Evolutionary conservation across 2,113 vertebrate genomes (phyloP).

Genomic region (Myotis davidii): DNA sequence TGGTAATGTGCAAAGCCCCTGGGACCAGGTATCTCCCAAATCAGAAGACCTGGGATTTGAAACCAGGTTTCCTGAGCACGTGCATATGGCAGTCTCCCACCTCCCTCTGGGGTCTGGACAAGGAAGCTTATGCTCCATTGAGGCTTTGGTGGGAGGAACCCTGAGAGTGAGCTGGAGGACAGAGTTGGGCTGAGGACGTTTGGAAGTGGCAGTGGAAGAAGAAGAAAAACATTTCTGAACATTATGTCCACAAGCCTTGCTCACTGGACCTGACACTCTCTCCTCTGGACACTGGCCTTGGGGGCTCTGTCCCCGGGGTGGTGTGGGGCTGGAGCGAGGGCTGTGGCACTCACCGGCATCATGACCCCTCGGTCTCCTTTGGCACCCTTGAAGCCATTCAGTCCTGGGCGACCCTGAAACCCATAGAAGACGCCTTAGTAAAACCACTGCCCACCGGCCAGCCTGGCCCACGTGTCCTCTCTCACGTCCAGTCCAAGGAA

Average conservation of each 20-base stretch:
- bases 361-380: conserved; percentile 87
- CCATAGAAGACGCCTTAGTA: conserved; percentile 32
- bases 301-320: fast-evolving
- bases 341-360: conserved; percentile 85
- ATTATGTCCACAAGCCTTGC: neutral
- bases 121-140: neutral
- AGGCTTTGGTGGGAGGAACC: neutral
- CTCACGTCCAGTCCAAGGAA: neutral
- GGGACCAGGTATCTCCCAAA: neutral
- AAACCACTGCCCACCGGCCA: neutral
- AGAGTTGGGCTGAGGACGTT: neutral
- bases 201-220: neutral
- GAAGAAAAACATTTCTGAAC: neutral
- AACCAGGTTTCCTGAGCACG: neutral
- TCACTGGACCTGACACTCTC: neutral
- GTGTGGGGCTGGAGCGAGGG: neutral
- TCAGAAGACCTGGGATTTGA: neutral
- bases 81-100: neutral
- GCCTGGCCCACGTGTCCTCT: neutral
- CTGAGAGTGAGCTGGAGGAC: neutral
- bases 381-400: conserved; percentile 90
- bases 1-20: neutral
- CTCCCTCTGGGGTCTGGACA: neutral
- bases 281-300: neutral
- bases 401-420: conserved; percentile 93